Base-by-base conservation (phyloP, 2,888 invertebrate species). In the Branchellion lobata region DNA sequence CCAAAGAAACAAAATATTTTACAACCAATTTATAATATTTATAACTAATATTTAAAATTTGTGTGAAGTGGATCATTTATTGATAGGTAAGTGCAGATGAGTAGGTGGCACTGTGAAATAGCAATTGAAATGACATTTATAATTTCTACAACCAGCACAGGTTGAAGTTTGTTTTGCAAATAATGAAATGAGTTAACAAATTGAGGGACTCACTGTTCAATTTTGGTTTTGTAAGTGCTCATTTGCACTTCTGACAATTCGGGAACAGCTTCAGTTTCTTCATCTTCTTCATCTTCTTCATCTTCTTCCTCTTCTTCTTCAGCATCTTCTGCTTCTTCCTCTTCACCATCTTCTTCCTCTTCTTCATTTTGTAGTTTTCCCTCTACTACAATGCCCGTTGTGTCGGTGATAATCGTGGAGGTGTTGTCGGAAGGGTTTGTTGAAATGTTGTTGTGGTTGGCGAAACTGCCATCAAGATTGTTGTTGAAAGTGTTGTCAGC, bases 171-270 rank as follows among this genome's bases (percentile, higher is more conserved):
- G 11, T 31, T 11, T 18, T 24, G 31, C 40, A 18, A 73, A 40
- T 27, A 27, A 73, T 18, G 1, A 73, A 33, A 34, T 40, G 40
- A n/a, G n/a, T n/a, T n/a, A n/a, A n/a, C n/a, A n/a, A n/a, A n/a
- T n/a, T n/a, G n/a, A n/a, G n/a, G n/a, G n/a, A 40, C 40, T 40
- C 29, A 77, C 77, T 36, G 33, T 53, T 61, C 51, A 36, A 77
- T 77, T 33, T 77, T 77, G 24, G 31, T 29, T 77, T 77, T 77
- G 65, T 77, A 77, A n/a, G n/a, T n/a, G 14, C n/a, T 21, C 1
- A 77, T 33, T 77, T 77, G 65, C 11, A 33, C 61, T 29, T 77
- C 77, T 29, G 61, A 31, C 34, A 77, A 65, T n/a, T 31, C 31
- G 5, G 31, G 14, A n/a, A 69, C 31, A 33, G 5, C 21, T 18